Evolutionary conservation across 2,113 vertebrate genomes (phyloP), one percentile per base, ranked within the genome.

Genomic region (Oostethus manadensis): DNA sequence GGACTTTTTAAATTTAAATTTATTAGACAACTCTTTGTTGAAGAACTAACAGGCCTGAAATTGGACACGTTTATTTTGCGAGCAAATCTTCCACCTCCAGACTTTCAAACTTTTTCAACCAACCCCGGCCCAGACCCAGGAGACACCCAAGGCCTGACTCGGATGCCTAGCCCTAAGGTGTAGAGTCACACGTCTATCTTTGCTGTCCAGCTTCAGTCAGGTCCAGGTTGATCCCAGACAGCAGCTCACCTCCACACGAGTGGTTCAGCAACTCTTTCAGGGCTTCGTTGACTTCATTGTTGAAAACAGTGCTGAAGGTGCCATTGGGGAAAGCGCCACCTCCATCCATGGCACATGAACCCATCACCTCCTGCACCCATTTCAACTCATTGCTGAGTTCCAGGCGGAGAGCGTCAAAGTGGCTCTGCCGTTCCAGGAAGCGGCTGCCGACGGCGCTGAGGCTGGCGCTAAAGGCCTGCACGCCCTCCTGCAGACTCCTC

Each of bases 331-430:
- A 64, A 1, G 40, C 78, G 3, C 73, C 74, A 0, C 71, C 62
- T 3, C 72, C 80, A 20, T 89, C 89, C 58, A 69, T 33, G 0
- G 88, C 90, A 55, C 89, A 88, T 1, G 85, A 83, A 8, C 86
- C 84, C 77, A 92, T 84, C 48, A 92, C 84, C 21, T 95, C 93
- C 77, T 94, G 94, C 15, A 94, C 84, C 93, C 93, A 93, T 17
- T 62, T 81, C 50, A 99, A 86, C 46, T 98, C 93, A 7, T 86
- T 67, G 0, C 91, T 85, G 3, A 98, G 81, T 44, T 97, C 93
- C 65, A 83, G 83, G 2, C 85, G 84, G 60, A 98, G 88, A 1
- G 85, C 77, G 1, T 92, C 91, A 1, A 93, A 91, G 29, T 90
- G 91, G 1, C 14, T 64, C 71, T 91, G 90, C 42, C 93, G 85